Percentiles rank a stretch among this genome's conserved stretches.
Conservation (phyloP, 2,113 vertebrate species). For the western clawed frog (Xenopus tropicalis) region DNA sequence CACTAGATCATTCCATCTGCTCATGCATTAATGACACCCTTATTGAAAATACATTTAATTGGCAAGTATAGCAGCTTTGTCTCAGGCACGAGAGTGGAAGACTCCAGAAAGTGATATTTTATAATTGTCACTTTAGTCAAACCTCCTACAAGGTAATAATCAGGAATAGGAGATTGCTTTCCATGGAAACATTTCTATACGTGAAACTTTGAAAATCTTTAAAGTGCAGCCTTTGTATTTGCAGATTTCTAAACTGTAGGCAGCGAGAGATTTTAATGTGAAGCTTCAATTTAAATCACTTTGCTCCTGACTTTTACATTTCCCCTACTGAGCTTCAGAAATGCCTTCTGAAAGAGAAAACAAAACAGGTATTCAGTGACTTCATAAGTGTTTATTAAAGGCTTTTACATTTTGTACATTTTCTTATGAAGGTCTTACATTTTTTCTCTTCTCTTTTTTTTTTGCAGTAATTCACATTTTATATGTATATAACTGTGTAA, state of each 20-base stretch:
- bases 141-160: not conserved
- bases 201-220: conserved; percentile 24
- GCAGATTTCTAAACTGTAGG: conserved; percentile 15
- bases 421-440: conserved; percentile 10
- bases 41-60: not conserved
- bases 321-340: conserved; percentile 41
- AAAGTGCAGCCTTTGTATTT: conserved; percentile 33
- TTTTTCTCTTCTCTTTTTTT: conserved; percentile 10
- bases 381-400: conserved; percentile 39
- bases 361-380: conserved; percentile 21
- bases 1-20: not conserved
- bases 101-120: not conserved
- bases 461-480: not conserved
- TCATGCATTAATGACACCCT: not conserved
- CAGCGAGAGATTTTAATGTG: conserved; percentile 22
- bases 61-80: not conserved
- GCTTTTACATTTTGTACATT: conserved; percentile 37
- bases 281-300: conserved; percentile 39
- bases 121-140: not conserved
- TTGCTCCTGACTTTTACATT: conserved; percentile 27
- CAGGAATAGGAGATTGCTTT: not conserved
- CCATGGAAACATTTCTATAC: not conserved
- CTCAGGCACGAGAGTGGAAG: not conserved
- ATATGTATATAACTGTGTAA: too few species aligned
- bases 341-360: conserved; percentile 10